phyloP scores from a whole-genome alignment of 53 echinoderm and acorn worm species.

The Arbacia lixula region DNA sequence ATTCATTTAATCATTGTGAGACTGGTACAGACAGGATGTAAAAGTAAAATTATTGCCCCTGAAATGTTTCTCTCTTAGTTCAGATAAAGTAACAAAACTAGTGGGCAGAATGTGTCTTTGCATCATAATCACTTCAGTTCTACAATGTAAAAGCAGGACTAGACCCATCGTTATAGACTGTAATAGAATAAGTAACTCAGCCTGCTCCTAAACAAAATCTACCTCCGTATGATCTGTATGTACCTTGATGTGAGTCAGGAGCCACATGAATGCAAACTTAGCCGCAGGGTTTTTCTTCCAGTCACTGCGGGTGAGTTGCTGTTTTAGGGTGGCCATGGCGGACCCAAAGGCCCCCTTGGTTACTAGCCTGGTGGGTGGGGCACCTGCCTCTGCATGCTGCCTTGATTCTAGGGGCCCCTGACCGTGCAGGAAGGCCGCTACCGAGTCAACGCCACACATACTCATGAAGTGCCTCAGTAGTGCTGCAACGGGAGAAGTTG shows the following conservation, averaged over 20 bases:
- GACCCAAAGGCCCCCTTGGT: conserved; percentile 59
- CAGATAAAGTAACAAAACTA: too few relatives aligned
- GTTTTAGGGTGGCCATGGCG: conserved; percentile 63
- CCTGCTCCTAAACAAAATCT: too few relatives aligned
- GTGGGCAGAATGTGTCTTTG: too few relatives aligned
- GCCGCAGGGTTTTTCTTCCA: conserved; percentile 82
- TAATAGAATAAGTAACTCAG: too few relatives aligned
- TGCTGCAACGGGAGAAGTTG: conserved; percentile 15
- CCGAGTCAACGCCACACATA: conserved; percentile 38
- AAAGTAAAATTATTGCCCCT: too few relatives aligned
- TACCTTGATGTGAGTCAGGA: conserved; percentile 78
- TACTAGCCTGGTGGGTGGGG: background rate
- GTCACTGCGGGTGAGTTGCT: conserved; percentile 63
- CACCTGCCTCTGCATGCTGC: background rate
- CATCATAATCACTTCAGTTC: too few relatives aligned
- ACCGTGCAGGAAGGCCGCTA: conserved; percentile 13
- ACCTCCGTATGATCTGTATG: too few relatives aligned
- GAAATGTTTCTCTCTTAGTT: too few relatives aligned
- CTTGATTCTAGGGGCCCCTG: background rate
- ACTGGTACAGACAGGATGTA: too few relatives aligned
- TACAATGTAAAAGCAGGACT: too few relatives aligned
- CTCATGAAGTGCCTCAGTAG: conserved; percentile 18
- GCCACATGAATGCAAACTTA: conserved; percentile 69
- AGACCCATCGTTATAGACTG: too few relatives aligned
- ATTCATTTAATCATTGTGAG: too few relatives aligned